Evolutionary conservation across 2,797 vertebrate species (phyloP), one percentile per base, ranked within the genome.

Genomic region (Dendrocincla fuliginosa): DNA sequence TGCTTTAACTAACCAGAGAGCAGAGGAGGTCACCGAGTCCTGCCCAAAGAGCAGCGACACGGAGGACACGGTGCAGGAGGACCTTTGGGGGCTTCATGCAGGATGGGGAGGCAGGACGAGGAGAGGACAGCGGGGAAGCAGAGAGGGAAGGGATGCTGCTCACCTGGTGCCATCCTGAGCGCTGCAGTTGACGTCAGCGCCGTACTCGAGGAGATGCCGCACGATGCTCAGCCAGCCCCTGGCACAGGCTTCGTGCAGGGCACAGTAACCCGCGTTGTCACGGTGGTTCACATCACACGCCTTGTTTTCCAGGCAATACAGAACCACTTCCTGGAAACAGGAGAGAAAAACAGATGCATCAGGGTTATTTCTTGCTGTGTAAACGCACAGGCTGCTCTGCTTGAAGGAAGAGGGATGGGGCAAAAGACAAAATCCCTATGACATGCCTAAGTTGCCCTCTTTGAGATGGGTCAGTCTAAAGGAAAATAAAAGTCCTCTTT

Each of bases 181-280:
- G 2, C 99, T 99, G 98, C 99, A 99, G 98, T 99, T 99, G 86
- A 99, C 99, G 87, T 99, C 99, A 2, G 99, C 99, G 11, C 99
- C 99, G 19, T 99, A 99, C 94, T 99, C 99, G 16, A 99, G 98
- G 97, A 99, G 99, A 97, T 99, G 99, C 76, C 99, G 98, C 56
- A 99, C 99, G 27, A 99, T 99, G 98, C 98, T 98, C 94, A 99
- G 98, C 99, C 99, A 99, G 95, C 99, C 99, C 3, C 99, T 98
- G 52, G 99, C 99, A 74, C 99, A 99, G n/a, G 99, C 99, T 94
- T 99, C 99, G 5, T 99, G 99, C 69, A 99, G 98, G 41, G 99
- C 99, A 39, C 99, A 99, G 98, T 99, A 99, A 56, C 99, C 99
- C 1, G 99, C 99, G 25, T 99, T 99, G 98, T 99, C 99, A 33